Percentiles rank a stretch among this genome's conserved stretches.
These are phyloP conservation scores for Platorchestia sp. DNA, from an alignment of 1,140 invertebrate genomes.

Conservation along the genomic window DNA sequence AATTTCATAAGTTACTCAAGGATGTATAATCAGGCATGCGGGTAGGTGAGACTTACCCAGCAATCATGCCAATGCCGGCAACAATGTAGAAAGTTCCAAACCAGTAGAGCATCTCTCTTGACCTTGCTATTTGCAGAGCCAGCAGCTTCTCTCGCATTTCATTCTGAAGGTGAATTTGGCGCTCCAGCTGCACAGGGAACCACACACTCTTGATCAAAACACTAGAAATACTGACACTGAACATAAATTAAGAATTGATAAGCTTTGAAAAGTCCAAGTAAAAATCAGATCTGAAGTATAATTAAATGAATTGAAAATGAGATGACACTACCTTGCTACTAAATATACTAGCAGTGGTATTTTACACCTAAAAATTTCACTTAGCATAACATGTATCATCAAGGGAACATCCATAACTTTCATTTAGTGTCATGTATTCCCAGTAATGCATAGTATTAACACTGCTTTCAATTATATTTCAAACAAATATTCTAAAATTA, in stretches of 20 bases:
- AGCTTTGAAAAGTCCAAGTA: not conserved
- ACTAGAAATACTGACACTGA: not conserved
- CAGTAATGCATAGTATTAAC: too few relatives aligned
- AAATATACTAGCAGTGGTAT: too few relatives aligned
- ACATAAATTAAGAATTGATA: not conserved
- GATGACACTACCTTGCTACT: not conserved
- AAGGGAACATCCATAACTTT: too few relatives aligned
- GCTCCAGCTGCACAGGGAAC: slow-evolving; percentile 74
- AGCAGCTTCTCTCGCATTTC: slow-evolving; percentile 82
- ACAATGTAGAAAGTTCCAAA: slow-evolving; percentile 79
- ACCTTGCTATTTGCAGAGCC: slow-evolving; percentile 80
- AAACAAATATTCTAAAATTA: too few relatives aligned
- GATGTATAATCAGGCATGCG: not conserved
- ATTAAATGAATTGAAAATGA: not conserved
- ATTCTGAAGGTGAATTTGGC: slow-evolving; percentile 85
- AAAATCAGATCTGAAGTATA: not conserved
- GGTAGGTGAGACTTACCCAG: slow-evolving; percentile 73
- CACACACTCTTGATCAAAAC: slow-evolving; percentile 22
- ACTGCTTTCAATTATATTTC: too few relatives aligned
- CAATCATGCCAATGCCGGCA: slow-evolving; percentile 74
- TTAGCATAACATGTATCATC: too few relatives aligned
- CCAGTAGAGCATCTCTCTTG: slow-evolving; percentile 82
- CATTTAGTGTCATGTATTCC: too few relatives aligned
- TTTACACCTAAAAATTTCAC: too few relatives aligned
- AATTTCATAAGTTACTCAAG: not conserved